Evolutionary conservation across 1,140 invertebrate species (phyloP).

Genomic region (Drosophila pallidifrons): DNA sequence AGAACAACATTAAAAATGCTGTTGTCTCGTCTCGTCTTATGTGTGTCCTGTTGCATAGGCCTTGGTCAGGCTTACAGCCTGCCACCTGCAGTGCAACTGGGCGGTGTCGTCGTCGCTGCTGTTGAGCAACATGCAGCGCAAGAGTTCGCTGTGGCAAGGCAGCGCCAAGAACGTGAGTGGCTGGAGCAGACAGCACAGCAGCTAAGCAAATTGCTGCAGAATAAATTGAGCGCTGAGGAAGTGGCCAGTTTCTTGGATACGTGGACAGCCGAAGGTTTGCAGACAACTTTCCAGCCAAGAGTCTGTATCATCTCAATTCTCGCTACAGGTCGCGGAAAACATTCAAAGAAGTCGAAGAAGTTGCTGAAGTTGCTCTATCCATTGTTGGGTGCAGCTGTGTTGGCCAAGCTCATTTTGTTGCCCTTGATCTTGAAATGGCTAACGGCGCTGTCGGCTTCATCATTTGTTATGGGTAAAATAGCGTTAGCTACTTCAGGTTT

Average conservation of each 20-base stretch:
- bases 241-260: conserved; percentile 45
- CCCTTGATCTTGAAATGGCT: conserved; percentile 88
- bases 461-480: conserved; percentile 87
- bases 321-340: conserved; percentile 67
- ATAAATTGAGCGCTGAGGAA: conserved; percentile 42
- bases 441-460: conserved; percentile 87
- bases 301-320: neutral
- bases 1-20: conserved; percentile 60
- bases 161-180: conserved; percentile 44
- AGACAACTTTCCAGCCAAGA: neutral
- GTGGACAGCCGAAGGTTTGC: conserved; percentile 58
- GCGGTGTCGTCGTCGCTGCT: conserved; percentile 71
- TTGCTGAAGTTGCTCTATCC: conserved; percentile 84
- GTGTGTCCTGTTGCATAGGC: conserved; percentile 31
- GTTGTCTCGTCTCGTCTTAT: conserved; percentile 31
- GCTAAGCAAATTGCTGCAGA: conserved; percentile 48
- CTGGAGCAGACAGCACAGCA: conserved; percentile 54
- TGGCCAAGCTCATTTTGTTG: conserved; percentile 88
- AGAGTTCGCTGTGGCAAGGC: conserved; percentile 34
- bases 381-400: conserved; percentile 87
- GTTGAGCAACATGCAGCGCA: conserved; percentile 65
- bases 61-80: conserved; percentile 29
- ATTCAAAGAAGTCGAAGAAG: conserved; percentile 68
- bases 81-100: conserved; percentile 60
- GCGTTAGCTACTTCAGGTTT: conserved; percentile 85